Base-by-base conservation (phyloP, 1,140 invertebrate genomes). In the Phymastichus coffea region DNA sequence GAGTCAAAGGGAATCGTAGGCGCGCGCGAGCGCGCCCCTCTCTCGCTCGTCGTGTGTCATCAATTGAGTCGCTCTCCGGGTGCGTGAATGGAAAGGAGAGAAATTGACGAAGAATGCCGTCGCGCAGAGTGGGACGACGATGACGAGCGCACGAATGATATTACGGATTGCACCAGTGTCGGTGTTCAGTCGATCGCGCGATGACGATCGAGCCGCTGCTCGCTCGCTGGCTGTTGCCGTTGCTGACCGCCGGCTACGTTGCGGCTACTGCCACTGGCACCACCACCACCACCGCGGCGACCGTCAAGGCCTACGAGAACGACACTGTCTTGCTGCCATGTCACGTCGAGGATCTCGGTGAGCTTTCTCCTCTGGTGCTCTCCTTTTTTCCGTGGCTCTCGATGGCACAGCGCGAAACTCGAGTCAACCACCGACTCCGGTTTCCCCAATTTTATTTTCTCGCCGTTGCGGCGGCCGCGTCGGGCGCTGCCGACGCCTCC, bases 311-410 rank as follows among this genome's bases (percentile, higher is more conserved):
- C 6, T 85, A 82, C 51, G 86, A 89, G 72, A 90, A 90, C 70
- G 86, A 89, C 54, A 88, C 86, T 0, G 87, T 91, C 2, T 65
- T 88, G 20, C 69, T 92, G 49, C 89, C 90, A 0, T 92, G 90
- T 71, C 85, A 87, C 71, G 76, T 86, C 43, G 79, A 84, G 41
- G 81, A 82, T 62, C 63, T 78, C 20, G 83, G 83, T 80, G 78
- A 80, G 76, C 67, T 23, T 52, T 44, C 37, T 19, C 37, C 33
- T 20, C 17, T 28, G 2, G n/a, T 26, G 17, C 23, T 54, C 38
- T 12, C 17, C 14, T 4, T 46, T 20, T 20, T 17, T 20, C 14
- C 43, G 22, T 20, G 17, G 23, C 17, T 14, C n/a, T n/a, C n/a
- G n/a, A n/a, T n/a, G n/a, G n/a, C n/a, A n/a, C 10, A 23, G 23